Evolutionary conservation across 2,888 invertebrate genomes (phyloP).

Genomic region (Lingula anatina): DNA sequence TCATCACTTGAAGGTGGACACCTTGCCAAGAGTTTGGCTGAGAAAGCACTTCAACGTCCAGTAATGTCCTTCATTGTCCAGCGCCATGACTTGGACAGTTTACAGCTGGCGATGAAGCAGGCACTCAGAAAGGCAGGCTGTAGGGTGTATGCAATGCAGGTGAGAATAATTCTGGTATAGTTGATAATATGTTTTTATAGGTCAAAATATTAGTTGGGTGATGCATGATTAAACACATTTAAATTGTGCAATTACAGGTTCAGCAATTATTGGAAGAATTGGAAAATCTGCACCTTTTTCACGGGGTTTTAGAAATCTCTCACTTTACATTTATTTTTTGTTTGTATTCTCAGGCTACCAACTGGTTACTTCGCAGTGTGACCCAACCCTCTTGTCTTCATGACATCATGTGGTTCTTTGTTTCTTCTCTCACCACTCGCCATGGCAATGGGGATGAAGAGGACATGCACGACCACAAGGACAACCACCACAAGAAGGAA

Average conservation of each 20-base stretch:
- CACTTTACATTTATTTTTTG: neutral
- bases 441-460: conserved; percentile 59
- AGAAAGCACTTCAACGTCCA: conserved; percentile 64
- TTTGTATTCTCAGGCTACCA: conserved; percentile 64
- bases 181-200: too few relatives aligned
- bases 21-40: conserved; percentile 16
- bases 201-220: too few relatives aligned
- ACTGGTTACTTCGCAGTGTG: conserved; percentile 88
- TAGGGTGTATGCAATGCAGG: conserved; percentile 78
- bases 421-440: conserved; percentile 69
- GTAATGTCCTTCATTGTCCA: conserved; percentile 75
- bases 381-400: conserved; percentile 88
- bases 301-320: neutral
- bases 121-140: conserved; percentile 66
- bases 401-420: conserved; percentile 96
- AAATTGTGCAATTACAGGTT: too few relatives aligned
- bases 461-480: conserved; percentile 36
- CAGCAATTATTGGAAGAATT: too few relatives aligned
- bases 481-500: conserved; percentile 24
- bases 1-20: conserved; percentile 30
- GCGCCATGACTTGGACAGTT: conserved; percentile 76
- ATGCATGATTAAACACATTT: too few relatives aligned
- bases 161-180: conserved; percentile 27
- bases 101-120: conserved; percentile 82
- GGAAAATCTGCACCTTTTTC: too few relatives aligned